Conservation (phyloP, 2,113 vertebrate species). For the Dipodomys merriami region DNA sequence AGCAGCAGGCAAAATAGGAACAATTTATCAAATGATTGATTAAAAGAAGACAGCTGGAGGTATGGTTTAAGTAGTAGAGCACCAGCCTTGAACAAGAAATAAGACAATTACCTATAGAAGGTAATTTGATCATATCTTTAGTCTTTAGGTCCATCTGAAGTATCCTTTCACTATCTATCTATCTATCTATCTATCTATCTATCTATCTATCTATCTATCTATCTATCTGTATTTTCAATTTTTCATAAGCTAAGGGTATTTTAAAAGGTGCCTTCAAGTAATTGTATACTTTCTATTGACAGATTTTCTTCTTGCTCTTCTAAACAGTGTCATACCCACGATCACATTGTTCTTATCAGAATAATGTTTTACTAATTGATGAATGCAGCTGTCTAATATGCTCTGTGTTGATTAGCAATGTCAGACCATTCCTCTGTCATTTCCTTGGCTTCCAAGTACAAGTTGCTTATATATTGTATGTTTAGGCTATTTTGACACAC, state of each 20-base stretch:
- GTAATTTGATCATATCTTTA: not conserved
- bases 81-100: not conserved
- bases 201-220: not conserved
- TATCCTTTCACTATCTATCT: not conserved
- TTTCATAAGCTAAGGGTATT: not conserved
- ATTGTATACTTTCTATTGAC: not conserved
- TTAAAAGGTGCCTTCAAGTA: constrained; percentile 7
- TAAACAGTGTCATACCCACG: not conserved
- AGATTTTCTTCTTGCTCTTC: not conserved
- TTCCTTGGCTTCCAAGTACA: not conserved
- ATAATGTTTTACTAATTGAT: not conserved
- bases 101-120: not conserved
- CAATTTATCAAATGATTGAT: not conserved
- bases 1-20: not conserved
- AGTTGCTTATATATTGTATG: not conserved
- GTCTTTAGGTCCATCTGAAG: not conserved
- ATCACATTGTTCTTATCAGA: not conserved
- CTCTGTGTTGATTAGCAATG: not conserved
- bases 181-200: not conserved
- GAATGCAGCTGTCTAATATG: not conserved
- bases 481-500: constrained; percentile 11
- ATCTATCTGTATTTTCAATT: not conserved
- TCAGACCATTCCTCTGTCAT: not conserved
- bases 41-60: not conserved
- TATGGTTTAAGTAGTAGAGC: too few relatives aligned